Base-by-base conservation (phyloP, 2,113 vertebrate species). In the Oreochromis aureus region DNA sequence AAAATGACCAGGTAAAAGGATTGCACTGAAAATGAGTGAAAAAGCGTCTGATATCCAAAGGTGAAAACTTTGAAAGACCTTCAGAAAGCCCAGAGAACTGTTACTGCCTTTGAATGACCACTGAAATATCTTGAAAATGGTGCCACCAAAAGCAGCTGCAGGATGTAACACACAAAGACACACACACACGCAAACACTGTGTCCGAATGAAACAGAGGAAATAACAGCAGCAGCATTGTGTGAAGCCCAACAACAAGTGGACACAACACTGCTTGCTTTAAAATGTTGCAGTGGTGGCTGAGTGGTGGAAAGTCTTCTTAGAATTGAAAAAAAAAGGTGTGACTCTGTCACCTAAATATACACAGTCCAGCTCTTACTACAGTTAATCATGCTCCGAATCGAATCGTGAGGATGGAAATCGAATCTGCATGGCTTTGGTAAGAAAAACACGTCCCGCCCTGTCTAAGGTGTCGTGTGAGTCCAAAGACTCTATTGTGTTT, bases 401-500 rank as follows among this genome's bases (percentile, higher is more conserved):
- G 19, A 54, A 48, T 51, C 18, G 36, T 32, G 30, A 58, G 73
- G 59, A 59, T 82, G 78, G 48, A 90, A 90, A 86, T 46, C 5
- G 5, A 80, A 89, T 53, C 41, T 32, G 7, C 56, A 53, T 56
- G 85, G 34, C 66, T 87, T 79, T 24, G 82, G 73, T 53, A 85
- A 86, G 69, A 48, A 85, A 89, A 94, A 84, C 87, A 92, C 66
- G 69, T 84, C 66, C 54, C 66, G n/a, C 63, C 86, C 82, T 27
- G 85, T 87, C 69, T 16, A 79, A 90, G 82, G 69, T 89, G 87
- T 86, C 85, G 91, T 80, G 71, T 27, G 5, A 73, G 39, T 61
- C 86, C 78, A 93, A 94, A 92, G 91, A 69, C 83, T 80, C 80
- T 88, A 87, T 89, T 93, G 90, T 93, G 86, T 69, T 39, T 90